phyloP scores from a whole-genome alignment of 2,888 invertebrate species.

The Reticulitermes lucifugus region DNA sequence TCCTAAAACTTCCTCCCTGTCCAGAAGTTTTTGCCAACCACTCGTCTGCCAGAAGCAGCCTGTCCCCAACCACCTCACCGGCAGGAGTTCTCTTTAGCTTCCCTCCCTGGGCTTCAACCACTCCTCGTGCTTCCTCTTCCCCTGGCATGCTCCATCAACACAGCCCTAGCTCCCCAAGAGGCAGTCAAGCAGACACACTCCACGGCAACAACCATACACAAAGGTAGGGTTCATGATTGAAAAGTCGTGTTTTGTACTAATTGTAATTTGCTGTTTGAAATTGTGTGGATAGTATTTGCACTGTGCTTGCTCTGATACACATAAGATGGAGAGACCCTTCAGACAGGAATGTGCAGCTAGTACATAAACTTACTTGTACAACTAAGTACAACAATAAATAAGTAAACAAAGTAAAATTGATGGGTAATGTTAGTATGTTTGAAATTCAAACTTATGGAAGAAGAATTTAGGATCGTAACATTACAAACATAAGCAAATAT shows the following conservation, averaged over 20 bases:
- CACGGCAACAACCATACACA: slow-evolving; percentile 32
- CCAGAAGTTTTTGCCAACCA: slow-evolving; percentile 49
- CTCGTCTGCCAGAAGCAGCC: slow-evolving; percentile 47
- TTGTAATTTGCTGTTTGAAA: not conserved
- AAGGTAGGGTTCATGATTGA: slow-evolving; percentile 30
- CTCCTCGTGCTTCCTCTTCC: slow-evolving; percentile 47
- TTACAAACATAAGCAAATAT: no score
- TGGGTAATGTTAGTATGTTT: no score
- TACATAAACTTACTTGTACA: no score
- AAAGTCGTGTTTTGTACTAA: not conserved
- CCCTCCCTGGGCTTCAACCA: slow-evolving; percentile 57
- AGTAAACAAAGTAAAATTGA: no score
- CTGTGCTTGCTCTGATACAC: not conserved
- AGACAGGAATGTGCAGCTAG: no score
- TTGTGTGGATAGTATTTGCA: not conserved
- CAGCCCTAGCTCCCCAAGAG: slow-evolving; percentile 52
- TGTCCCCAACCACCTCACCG: slow-evolving; percentile 44
- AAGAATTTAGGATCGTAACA: no score
- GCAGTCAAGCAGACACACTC: slow-evolving; percentile 31
- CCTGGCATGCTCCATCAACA: slow-evolving; percentile 55
- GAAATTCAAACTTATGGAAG: no score
- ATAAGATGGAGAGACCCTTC: no score
- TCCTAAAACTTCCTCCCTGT: slow-evolving; percentile 45
- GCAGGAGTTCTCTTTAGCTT: slow-evolving; percentile 55
- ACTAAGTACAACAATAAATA: no score